Percentiles rank a stretch among this genome's conserved stretches.
Evolutionary conservation across 1,140 invertebrate genomes (phyloP).

Genomic region (Aphelenchoides avenae): DNA sequence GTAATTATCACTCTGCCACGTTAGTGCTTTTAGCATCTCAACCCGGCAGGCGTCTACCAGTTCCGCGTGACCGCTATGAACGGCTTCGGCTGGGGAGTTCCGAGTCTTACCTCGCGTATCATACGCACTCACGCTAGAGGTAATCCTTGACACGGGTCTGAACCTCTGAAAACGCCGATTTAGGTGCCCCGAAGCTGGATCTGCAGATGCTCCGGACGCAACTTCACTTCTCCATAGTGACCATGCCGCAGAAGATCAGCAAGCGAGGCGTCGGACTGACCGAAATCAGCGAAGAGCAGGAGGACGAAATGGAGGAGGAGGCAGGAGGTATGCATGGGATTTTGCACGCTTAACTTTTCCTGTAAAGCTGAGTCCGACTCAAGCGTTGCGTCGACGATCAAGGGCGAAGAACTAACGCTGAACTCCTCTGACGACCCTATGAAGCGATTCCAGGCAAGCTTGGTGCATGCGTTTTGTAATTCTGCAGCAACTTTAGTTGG

Average conservation of each 20-base stretch:
- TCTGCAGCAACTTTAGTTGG: constrained; percentile 32
- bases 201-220: constrained; percentile 39
- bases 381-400: constrained; percentile 19
- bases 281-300: constrained; percentile 55
- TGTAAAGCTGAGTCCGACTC: constrained; percentile 16
- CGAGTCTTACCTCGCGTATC: constrained; percentile 62
- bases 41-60: constrained; percentile 61
- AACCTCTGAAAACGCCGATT: constrained; percentile 20
- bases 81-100: constrained; percentile 70
- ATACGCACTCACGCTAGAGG: constrained; percentile 55
- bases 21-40: not conserved
- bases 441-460: constrained; percentile 47
- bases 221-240: constrained; percentile 41
- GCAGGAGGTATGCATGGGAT: constrained; percentile 20
- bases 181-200: constrained; percentile 50
- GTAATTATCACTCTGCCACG: no score
- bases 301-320: constrained; percentile 34
- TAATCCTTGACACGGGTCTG: not conserved
- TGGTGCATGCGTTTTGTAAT: not conserved
- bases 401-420: constrained; percentile 2
- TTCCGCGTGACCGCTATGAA: constrained; percentile 84
- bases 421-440: constrained; percentile 41
- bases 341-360: no score
- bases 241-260: constrained; percentile 44
- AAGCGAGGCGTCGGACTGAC: constrained; percentile 28